phyloP scores from a whole-genome alignment of 2,113 vertebrate species.

The Solenodon paradoxus region DNA sequence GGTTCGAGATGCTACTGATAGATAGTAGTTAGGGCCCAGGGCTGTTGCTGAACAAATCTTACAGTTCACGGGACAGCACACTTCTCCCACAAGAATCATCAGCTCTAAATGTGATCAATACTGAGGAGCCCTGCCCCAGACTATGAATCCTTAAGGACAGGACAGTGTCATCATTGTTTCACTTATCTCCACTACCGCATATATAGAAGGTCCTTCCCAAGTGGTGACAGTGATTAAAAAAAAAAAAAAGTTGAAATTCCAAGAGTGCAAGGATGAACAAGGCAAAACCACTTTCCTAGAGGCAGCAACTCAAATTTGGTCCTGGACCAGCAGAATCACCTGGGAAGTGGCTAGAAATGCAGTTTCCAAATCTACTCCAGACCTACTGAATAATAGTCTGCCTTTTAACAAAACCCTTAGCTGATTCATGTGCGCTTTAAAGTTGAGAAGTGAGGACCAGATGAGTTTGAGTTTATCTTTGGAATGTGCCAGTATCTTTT shows the following conservation, averaged over 20 bases:
- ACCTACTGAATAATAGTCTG: not conserved
- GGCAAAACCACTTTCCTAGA: not conserved
- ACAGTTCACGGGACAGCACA: not conserved
- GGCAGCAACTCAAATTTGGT: not conserved
- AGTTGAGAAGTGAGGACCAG: not conserved
- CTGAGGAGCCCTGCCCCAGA: not conserved
- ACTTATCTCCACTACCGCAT: rapidly evolving
- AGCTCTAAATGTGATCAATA: not conserved
- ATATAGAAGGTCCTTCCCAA: not conserved
- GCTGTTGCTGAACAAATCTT: not conserved
- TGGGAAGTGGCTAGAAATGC: not conserved
- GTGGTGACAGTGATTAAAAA: not conserved
- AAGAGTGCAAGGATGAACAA: not conserved
- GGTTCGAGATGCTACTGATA: not conserved
- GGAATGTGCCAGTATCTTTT: no score
- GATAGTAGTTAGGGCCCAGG: not conserved
- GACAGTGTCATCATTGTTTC: not conserved
- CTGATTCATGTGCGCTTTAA: not conserved
- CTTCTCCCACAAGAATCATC: not conserved
- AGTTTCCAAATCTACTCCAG: not conserved
- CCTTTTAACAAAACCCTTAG: not conserved
- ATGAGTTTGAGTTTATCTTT: no score
- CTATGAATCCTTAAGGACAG: not conserved
- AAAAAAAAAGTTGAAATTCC: not conserved
- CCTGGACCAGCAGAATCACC: not conserved